Conservation (phyloP, 1,140 invertebrate genomes). For the Spodoptera frugiperda region DNA sequence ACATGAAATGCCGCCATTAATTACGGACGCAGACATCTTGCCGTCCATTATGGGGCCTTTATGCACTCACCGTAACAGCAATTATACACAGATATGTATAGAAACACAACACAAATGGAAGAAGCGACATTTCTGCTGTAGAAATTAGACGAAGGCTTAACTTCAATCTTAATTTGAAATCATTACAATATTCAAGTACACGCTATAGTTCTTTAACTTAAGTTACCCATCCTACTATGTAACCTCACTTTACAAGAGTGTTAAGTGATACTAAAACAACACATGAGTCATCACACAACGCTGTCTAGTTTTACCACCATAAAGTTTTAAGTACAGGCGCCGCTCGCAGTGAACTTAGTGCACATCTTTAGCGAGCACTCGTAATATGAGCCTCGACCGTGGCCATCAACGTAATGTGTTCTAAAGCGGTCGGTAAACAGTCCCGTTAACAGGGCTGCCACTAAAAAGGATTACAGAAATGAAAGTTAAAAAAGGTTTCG, state of each 20-base stretch:
- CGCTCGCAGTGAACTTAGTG: neutral
- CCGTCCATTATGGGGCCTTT: slow-evolving; percentile 22
- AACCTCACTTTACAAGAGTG: too few species aligned
- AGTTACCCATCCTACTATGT: too few species aligned
- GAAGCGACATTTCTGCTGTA: too few species aligned
- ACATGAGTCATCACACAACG: too few species aligned
- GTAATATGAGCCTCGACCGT: slow-evolving; percentile 17
- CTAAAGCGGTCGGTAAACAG: slow-evolving; percentile 30
- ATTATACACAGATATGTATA: neutral
- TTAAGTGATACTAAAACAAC: too few species aligned
- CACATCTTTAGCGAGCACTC: neutral
- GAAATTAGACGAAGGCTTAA: too few species aligned
- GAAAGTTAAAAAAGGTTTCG: neutral
- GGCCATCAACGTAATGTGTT: slow-evolving; percentile 39
- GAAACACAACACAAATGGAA: neutral
- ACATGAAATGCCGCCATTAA: slow-evolving; percentile 29
- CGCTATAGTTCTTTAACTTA: too few species aligned
- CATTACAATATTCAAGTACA: too few species aligned
- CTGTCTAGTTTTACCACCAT: too few species aligned
- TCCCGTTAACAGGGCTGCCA: slow-evolving; percentile 1
- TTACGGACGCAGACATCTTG: slow-evolving; percentile 3
- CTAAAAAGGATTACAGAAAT: neutral
- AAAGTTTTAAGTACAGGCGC: too few species aligned
- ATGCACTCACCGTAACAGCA: slow-evolving; percentile 1
- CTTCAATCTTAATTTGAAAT: too few species aligned